phyloP scores from a whole-genome alignment of 2,888 invertebrate species.

The Laspeyria flexula region DNA sequence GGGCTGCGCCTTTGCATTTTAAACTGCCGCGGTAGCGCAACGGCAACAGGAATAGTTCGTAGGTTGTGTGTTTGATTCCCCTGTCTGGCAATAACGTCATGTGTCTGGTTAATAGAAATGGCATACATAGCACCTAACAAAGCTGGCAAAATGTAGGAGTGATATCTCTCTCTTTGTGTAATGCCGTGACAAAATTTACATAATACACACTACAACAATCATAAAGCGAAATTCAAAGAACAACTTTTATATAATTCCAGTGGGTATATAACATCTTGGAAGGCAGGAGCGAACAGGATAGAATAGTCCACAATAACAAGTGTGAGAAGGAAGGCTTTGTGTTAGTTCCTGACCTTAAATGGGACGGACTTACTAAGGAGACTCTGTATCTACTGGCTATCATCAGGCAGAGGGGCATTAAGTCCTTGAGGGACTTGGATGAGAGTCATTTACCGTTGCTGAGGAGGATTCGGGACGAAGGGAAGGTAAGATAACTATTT shows the following conservation, averaged over 20 bases:
- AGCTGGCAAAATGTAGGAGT: too few relatives aligned
- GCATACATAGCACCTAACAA: too few relatives aligned
- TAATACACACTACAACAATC: too few relatives aligned
- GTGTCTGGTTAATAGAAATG: too few relatives aligned
- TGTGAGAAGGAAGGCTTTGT: conserved; percentile 94
- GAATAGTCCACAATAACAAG: conserved; percentile 89
- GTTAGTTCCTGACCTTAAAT: conserved; percentile 97
- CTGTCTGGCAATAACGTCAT: too few relatives aligned
- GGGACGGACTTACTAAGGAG: conserved; percentile 93
- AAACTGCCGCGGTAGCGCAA: too few relatives aligned
- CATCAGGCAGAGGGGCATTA: conserved; percentile 89
- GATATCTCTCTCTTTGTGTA: too few relatives aligned
- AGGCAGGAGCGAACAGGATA: conserved; percentile 95
- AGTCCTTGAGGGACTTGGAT: conserved; percentile 94
- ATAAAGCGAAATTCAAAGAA: neutral
- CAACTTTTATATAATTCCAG: conserved; percentile 82
- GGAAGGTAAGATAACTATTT: conserved; percentile 82
- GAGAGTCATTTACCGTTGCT: conserved; percentile 92
- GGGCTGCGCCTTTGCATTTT: too few relatives aligned
- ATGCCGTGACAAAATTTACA: too few relatives aligned
- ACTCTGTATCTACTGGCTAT: conserved; percentile 95
- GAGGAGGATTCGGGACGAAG: conserved; percentile 91
- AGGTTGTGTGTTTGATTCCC: too few relatives aligned
- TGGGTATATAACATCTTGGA: conserved; percentile 99
- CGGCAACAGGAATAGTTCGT: too few relatives aligned